phyloP scores from a whole-genome alignment of 2,797 vertebrate species.

The Nannoperca obscura region DNA sequence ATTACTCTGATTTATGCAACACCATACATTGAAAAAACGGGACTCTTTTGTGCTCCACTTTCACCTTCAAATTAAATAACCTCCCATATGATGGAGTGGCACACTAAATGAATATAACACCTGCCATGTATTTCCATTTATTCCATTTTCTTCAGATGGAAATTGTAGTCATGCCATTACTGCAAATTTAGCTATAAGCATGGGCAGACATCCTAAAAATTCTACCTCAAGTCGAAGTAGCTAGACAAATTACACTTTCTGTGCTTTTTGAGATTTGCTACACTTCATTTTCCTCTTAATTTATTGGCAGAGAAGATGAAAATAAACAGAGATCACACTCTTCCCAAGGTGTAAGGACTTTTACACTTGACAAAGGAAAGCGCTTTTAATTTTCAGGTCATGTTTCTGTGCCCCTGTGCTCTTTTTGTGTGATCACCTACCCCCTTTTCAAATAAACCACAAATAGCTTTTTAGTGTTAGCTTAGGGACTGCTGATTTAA shows the following conservation, averaged over 20 bases:
- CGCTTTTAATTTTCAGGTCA: slow-evolving; percentile 65
- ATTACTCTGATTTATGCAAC: slow-evolving; percentile 9
- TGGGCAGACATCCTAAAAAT: slow-evolving; percentile 37
- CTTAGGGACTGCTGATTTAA: slow-evolving; percentile 50
- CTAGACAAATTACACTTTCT: slow-evolving; percentile 41
- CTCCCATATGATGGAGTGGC: not conserved
- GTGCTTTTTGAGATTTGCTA: slow-evolving; percentile 35
- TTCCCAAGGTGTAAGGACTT: slow-evolving; percentile 31
- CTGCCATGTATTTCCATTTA: slow-evolving; percentile 39
- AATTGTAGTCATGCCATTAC: slow-evolving; percentile 37
- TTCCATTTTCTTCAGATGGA: slow-evolving; percentile 44
- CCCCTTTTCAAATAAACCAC: slow-evolving; percentile 57
- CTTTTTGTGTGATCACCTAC: slow-evolving; percentile 43
- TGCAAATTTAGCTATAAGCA: slow-evolving; percentile 28
- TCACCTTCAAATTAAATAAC: slow-evolving; percentile 39
- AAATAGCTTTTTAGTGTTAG: slow-evolving; percentile 48
- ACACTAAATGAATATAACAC: slow-evolving; percentile 28
- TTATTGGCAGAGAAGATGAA: slow-evolving; percentile 51
- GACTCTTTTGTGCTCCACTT: slow-evolving; percentile 11
- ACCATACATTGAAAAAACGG: slow-evolving; percentile 12
- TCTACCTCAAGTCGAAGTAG: slow-evolving; percentile 32
- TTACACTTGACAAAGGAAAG: slow-evolving; percentile 17
- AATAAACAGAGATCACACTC: slow-evolving; percentile 29
- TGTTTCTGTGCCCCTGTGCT: slow-evolving; percentile 38
- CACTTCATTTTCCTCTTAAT: slow-evolving; percentile 51